Evolutionary conservation across 2,113 vertebrate genomes (phyloP), one percentile per base, ranked within the genome.

Genomic region (Hoplias malabaricus): DNA sequence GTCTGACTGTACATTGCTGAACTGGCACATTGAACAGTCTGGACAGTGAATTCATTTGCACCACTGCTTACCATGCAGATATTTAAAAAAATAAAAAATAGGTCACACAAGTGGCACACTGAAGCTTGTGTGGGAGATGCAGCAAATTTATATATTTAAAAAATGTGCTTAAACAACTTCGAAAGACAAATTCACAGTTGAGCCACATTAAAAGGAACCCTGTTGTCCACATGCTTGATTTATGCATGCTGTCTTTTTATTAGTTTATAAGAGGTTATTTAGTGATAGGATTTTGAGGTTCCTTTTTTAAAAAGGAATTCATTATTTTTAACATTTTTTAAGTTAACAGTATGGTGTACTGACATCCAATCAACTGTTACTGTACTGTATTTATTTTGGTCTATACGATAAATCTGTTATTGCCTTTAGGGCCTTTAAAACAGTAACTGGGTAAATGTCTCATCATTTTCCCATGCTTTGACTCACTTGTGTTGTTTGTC

Each of bases 11-110:
- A 56, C 43, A 69, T 42, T 83, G 82, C 75, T 83, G 74, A 83
- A 77, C 42, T 42, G 57, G 78, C 69, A 66, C 69, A 77, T 77
- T 83, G 78, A 80, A 69, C 74, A 63, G 68, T 80, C 73, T 72
- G 5, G 19, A 65, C 53, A 42, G 73, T 81, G 68, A 12, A 77
- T 81, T 59, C 23, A n/a, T 72, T 81, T 77, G 67, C 79, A 77
- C 67, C 73, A 72, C 46, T 38, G 38, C 59, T 63, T 33, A 63
- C 31, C 13, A 29, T 46, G 40, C 21, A 61, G 66, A 70, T 7
- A 14, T 62, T 62, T 48, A 25, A 23, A 33, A 67, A 54, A 29
- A 25, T 16, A 33, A 67, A 54, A 29, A 8, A 25, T 1, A 12
- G 27, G 12, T 42, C 25, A 33, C 36, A 43, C 56, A 11, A 33